phyloP scores from a whole-genome alignment of 2,113 vertebrate species.

The Brachypodius melanocephalos region DNA sequence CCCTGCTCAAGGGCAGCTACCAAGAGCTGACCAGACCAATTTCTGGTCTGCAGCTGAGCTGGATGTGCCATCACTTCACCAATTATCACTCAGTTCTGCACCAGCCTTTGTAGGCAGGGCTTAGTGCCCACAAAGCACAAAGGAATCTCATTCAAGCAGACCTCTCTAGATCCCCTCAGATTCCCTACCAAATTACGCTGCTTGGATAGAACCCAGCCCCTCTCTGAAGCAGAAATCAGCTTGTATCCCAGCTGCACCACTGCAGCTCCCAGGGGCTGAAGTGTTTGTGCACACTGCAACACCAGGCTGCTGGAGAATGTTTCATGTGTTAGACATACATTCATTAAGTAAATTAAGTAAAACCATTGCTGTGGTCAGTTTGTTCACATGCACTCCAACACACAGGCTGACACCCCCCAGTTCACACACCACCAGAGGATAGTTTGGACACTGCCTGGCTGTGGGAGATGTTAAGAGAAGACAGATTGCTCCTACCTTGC shows the following conservation, averaged over 20 bases:
- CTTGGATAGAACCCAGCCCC: background rate
- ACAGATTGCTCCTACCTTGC: slow-evolving; percentile 91
- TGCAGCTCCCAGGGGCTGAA: background rate
- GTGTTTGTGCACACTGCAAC: background rate
- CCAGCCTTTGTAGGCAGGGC: background rate
- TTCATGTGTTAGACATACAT: background rate
- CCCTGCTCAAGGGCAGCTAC: background rate
- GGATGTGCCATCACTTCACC: background rate
- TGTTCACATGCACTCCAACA: background rate
- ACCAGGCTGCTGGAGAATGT: background rate
- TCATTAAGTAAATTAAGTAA: background rate
- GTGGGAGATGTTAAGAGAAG: slow-evolving; percentile 68
- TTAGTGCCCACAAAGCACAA: background rate
- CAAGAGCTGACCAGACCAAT: background rate
- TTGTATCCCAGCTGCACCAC: background rate
- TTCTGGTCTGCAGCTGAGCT: background rate
- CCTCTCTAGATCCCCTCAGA: background rate
- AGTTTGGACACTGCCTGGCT: background rate
- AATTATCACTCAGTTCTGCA: background rate
- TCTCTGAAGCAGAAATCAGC: background rate
- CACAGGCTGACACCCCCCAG: background rate
- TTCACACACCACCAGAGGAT: background rate
- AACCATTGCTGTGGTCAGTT: background rate
- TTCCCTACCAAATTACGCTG: background rate
- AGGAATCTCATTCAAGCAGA: background rate